Percentiles rank a stretch among this genome's conserved stretches.
Evolutionary conservation across 2,888 invertebrate species (phyloP).

Genomic region (Aquatica leii): DNA sequence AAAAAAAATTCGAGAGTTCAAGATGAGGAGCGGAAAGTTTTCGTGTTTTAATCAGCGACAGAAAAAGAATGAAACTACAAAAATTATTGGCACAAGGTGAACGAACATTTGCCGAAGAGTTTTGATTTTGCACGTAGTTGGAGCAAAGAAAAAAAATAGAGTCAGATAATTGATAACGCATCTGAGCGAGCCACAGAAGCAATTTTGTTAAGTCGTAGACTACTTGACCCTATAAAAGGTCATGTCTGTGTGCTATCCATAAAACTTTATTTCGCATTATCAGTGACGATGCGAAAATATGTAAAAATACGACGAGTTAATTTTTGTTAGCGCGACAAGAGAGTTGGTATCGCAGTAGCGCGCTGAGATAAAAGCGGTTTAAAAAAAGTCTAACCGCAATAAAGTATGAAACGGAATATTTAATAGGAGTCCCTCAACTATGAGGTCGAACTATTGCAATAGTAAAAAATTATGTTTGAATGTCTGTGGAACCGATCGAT

Average conservation of each 20-base stretch:
- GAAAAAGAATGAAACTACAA: too few species aligned
- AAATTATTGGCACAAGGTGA: too few species aligned
- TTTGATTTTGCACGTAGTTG: too few species aligned
- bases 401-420: conserved; percentile 40
- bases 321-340: not conserved
- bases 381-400: conserved; percentile 31
- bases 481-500: conserved; percentile 57
- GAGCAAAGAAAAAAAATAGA: too few species aligned
- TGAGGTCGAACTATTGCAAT: conserved; percentile 48
- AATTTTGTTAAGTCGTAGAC: too few species aligned
- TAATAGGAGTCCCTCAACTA: conserved; percentile 39
- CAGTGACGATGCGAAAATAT: conserved; percentile 7
- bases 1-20: too few species aligned
- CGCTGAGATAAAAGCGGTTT: conserved; percentile 20
- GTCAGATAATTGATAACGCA: too few species aligned
- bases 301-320: conserved; percentile 1
- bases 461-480: conserved; percentile 54
- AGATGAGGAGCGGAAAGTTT: too few species aligned
- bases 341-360: conserved; percentile 21
- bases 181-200: too few species aligned
- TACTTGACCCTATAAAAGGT: conserved; percentile 11
- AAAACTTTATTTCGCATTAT: conserved; percentile 3
- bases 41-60: too few species aligned
- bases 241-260: not conserved
- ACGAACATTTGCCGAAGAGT: too few species aligned